Evolutionary conservation across 2,888 invertebrate genomes (phyloP), one percentile per base, ranked within the genome.

Genomic region (Plebejus melissa): DNA sequence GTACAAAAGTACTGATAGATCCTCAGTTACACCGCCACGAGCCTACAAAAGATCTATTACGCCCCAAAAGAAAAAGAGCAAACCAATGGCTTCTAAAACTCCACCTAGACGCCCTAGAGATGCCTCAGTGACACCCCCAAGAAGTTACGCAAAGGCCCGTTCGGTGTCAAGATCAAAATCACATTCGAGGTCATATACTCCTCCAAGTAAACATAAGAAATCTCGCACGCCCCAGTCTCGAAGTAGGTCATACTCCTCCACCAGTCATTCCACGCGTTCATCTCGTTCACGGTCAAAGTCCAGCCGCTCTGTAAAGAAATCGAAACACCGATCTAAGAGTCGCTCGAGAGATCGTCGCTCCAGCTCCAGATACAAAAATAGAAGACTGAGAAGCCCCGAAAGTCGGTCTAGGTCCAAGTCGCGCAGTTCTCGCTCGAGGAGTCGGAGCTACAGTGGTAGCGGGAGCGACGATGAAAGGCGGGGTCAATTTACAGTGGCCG

Each of bases 401-500:
- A 82, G 81, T 0, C 85, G 83, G 77, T 87, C 93, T 77, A 81
- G 84, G n/a, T 87, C 89, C 2, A 83, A 82, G 41, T 86, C 89
- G 1, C 83, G 81, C 38, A 83, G 84, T 71, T 81, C 83, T 2
- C 81, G 82, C 7, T 86, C 91, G 9, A 86, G 86, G 38, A 87
- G 87, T 75, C 85, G 86, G 16, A 77, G 76, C 46, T 84, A 84
- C 76, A 81, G 83, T 69, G 85, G 84, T n/a, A 84, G 87, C 1
- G 86, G 85, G 1, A 90, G 90, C 78, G 90, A 91, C 2, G 91
- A 90, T 70, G 89, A 89, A 78, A 86, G 92, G 2, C 89, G 92
- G 28, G 93, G 93, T 0, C 93, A 93, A 78, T 93, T 93, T 79
- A 93, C 93, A 1, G 93, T 93, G 6, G 89, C 89, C 1, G 93